Percentiles rank a stretch among this genome's conserved stretches.
Evolutionary conservation across 2,797 vertebrate genomes (phyloP).

Genomic region (Streptopelia turtur): DNA sequence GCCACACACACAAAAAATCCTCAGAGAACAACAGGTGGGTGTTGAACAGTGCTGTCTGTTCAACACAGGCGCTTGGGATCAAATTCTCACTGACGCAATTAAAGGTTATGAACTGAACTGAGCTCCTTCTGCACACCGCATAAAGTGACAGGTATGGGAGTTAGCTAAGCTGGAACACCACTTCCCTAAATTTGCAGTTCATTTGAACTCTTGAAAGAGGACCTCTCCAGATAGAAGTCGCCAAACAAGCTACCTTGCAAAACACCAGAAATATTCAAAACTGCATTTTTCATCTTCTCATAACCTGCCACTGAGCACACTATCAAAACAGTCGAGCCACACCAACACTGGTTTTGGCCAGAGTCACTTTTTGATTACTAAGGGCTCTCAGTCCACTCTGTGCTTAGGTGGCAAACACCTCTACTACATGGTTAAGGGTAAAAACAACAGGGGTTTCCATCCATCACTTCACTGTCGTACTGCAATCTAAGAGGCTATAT

Average conservation of each 20-base stretch:
- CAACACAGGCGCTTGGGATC: background rate
- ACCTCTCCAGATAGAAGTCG: background rate
- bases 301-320: background rate
- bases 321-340: background rate
- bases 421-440: background rate
- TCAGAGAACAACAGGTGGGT: fast-evolving
- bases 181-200: background rate
- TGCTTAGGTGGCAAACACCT: background rate
- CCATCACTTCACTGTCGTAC: background rate
- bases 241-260: background rate
- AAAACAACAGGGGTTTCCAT: background rate
- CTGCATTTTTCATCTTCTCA: background rate
- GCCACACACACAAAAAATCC: background rate
- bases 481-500: background rate
- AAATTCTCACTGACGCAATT: background rate
- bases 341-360: background rate
- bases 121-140: background rate
- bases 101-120: background rate
- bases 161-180: background rate
- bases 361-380: background rate
- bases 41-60: background rate
- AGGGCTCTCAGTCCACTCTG: background rate
- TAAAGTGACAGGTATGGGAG: background rate
- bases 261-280: background rate
- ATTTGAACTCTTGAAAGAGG: background rate